Evolutionary conservation across 2,888 invertebrate genomes (phyloP), one percentile per base, ranked within the genome.

Genomic region (Glaucopsyche alexis): DNA sequence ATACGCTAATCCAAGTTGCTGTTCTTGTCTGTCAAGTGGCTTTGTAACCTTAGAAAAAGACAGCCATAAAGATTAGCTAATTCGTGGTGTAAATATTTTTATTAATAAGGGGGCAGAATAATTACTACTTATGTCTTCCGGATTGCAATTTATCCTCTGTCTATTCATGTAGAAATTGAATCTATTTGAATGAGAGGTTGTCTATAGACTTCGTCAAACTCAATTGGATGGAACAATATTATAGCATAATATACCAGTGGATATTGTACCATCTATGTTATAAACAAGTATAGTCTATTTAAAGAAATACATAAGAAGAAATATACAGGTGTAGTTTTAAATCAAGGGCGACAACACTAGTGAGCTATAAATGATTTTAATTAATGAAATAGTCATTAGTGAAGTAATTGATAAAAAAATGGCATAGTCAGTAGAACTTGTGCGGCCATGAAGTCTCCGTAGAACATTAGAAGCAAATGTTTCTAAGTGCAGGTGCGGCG

Each of bases 391-490:
- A 13, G 29, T 60, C 60, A 60, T 38, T 60, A 60, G 60, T 14
- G 13, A 29, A 14, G 60, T 60, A 60, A 60, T 60, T 60, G 29
- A 60, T 38, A 60, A 60, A 60, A 60, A 60, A 38, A 60, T 60
- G 29, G 60, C 60, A 29, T 60, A 60, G 16, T 16, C 29, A 29
- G n/a, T n/a, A 60, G 29, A 60, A 52, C 52, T 16, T 38, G 60
- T 45, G 60, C 38, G 60, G 38, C 60, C 60, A 13, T 60, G 60
- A 60, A 38, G 29, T 29, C 29, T 60, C 14, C 7, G 55, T 60
- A 14, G 38, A 38, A 29, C 38, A 60, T 47, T 47, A 47, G 13
- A 47, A 47, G 47, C 42, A 42, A 42, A 29, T 6, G 11, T 55
- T 4, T 60, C 19, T 60, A 19, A 60, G 60, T 60, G 38, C 60